phyloP scores from a whole-genome alignment of 2,888 invertebrate genomes.

The Gasteruption jaculator region DNA sequence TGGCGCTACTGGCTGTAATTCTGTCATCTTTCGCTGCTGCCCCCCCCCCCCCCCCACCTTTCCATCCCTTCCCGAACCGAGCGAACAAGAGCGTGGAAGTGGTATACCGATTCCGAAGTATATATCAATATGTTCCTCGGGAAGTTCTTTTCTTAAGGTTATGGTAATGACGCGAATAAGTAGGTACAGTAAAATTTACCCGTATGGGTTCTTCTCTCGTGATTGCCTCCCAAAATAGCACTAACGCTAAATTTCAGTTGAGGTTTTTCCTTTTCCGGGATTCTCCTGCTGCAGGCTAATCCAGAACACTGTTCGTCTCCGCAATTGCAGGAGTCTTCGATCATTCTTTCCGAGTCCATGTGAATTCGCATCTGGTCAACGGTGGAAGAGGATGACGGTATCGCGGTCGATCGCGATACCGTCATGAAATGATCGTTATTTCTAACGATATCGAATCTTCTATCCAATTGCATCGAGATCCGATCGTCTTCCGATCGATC shows the following conservation, averaged over 20 bases:
- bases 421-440: too few species aligned
- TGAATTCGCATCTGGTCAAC: constrained; percentile 36
- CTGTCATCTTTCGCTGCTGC: too few species aligned
- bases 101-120: too few species aligned
- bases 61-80: too few species aligned
- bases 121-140: too few species aligned
- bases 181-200: too few species aligned
- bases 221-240: constrained; percentile 75
- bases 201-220: constrained; percentile 47
- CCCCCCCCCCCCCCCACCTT: too few species aligned
- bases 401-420: constrained; percentile 14
- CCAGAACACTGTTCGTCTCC: constrained; percentile 46
- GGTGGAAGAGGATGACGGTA: too few species aligned
- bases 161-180: too few species aligned
- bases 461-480: constrained; percentile 16
- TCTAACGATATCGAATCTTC: constrained; percentile 16
- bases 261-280: constrained; percentile 60
- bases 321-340: constrained; percentile 46
- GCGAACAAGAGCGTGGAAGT: too few species aligned
- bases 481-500: constrained; percentile 15
- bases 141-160: too few species aligned
- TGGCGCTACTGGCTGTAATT: too few species aligned
- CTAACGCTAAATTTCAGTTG: constrained; percentile 89
- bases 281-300: constrained; percentile 38
- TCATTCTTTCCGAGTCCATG: constrained; percentile 41